Evolutionary conservation across 2,113 vertebrate genomes (phyloP).

Genomic region (Scalopus aquaticus): DNA sequence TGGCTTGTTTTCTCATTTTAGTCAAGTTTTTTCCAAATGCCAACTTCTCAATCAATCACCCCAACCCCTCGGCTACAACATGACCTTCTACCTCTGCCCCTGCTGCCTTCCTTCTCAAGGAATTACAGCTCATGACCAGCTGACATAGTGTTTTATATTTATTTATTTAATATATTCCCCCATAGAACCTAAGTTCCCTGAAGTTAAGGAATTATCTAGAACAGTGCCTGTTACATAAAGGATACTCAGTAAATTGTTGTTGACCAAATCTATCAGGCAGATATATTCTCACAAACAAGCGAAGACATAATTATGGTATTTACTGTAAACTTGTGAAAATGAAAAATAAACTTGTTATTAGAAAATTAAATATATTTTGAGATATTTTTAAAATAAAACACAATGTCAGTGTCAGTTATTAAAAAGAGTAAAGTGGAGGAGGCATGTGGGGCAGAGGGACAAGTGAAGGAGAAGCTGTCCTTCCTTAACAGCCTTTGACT

Average conservation of each 20-base stretch:
- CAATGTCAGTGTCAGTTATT: neutral
- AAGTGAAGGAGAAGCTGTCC: too few relatives aligned
- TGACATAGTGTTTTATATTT: neutral
- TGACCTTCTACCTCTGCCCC: neutral
- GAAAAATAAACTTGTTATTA: neutral
- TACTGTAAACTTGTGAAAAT: neutral
- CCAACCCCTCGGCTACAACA: neutral
- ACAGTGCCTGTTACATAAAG: neutral
- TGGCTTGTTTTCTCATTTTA: neutral
- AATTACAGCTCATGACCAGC: neutral
- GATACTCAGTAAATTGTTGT: neutral
- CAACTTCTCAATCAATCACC: neutral
- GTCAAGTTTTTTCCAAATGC: neutral
- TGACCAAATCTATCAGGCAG: neutral
- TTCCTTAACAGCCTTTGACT: too few relatives aligned
- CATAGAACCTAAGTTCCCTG: neutral
- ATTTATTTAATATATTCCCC: neutral
- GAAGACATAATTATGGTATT: neutral
- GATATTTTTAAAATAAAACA: slow-evolving; percentile 18
- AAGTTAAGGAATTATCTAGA: neutral
- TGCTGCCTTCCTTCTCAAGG: neutral
- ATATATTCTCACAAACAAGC: neutral
- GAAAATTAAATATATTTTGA: neutral
- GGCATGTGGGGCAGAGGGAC: too few relatives aligned
- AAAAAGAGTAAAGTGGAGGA: neutral